Evolutionary conservation across 2,797 vertebrate genomes (phyloP).

Genomic region (Coilia nasus): DNA sequence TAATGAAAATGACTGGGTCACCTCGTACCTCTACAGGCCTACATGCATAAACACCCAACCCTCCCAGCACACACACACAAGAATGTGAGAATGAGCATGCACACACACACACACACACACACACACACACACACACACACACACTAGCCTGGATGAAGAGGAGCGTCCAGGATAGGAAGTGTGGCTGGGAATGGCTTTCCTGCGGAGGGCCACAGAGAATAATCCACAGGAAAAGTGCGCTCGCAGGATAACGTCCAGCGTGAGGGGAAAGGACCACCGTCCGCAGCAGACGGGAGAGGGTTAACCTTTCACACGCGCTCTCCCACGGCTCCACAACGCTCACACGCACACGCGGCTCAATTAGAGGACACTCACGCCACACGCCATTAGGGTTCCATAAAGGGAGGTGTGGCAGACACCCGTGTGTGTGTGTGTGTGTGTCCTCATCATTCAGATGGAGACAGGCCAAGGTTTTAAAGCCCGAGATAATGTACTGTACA

Average conservation of each 20-base stretch:
- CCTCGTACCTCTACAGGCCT: background rate
- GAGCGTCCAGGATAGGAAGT: conserved; percentile 70
- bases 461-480: background rate
- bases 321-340: conserved; percentile 63
- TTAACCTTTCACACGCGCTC: conserved; percentile 64
- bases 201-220: conserved; percentile 75
- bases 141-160: conserved; percentile 14
- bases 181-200: conserved; percentile 71
- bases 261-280: conserved; percentile 70
- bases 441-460: background rate
- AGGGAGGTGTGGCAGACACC: background rate
- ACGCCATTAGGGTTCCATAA: too few relatives aligned
- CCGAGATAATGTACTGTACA: background rate
- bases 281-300: conserved; percentile 60
- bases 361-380: background rate
- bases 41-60: background rate
- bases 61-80: conserved; percentile 3
- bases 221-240: conserved; percentile 76
- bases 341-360: conserved; percentile 61
- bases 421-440: background rate
- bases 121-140: conserved; percentile 2
- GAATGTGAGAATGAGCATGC: background rate
- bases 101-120: background rate
- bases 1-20: conserved; percentile 3
- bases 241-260: conserved; percentile 69